These are phyloP conservation scores for Leucophora obtusa DNA, from an alignment of 2,888 invertebrate genomes.

Conservation along the genomic window DNA sequence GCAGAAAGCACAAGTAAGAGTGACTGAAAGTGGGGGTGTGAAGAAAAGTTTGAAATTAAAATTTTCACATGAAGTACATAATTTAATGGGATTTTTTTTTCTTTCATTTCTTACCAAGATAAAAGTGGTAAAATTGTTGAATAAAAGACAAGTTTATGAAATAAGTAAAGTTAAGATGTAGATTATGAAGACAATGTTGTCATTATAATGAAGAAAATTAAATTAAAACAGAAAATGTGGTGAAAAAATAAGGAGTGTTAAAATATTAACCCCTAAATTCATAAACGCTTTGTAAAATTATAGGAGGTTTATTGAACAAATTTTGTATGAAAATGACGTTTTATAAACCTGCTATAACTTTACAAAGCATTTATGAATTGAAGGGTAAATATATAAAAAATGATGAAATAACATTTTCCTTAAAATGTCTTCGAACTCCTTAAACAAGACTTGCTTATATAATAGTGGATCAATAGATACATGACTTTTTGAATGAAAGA, in stretches of 20 bases:
- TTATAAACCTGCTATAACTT: no score
- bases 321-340: no score
- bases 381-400: no score
- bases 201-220: constrained; percentile 31
- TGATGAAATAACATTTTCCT: no score
- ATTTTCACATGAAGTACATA: constrained; percentile 77
- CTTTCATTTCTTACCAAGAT: constrained; percentile 23
- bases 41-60: constrained; percentile 75
- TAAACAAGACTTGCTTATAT: no score
- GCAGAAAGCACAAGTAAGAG: background rate
- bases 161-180: constrained; percentile 47
- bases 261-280: no score
- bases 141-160: constrained; percentile 51
- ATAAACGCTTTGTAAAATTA: no score
- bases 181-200: constrained; percentile 50
- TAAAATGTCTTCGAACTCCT: no score
- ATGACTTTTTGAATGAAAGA: no score
- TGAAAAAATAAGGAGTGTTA: background rate
- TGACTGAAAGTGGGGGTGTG: constrained; percentile 2
- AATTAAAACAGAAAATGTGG: background rate
- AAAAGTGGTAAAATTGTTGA: constrained; percentile 34
- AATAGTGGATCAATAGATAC: no score
- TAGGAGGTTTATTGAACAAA: no score
- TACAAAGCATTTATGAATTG: no score
- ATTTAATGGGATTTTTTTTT: constrained; percentile 71